Percentiles rank a stretch among this genome's conserved stretches.
Conservation (phyloP, 1,140 invertebrate genomes). For the Agrypnia vestita region DNA sequence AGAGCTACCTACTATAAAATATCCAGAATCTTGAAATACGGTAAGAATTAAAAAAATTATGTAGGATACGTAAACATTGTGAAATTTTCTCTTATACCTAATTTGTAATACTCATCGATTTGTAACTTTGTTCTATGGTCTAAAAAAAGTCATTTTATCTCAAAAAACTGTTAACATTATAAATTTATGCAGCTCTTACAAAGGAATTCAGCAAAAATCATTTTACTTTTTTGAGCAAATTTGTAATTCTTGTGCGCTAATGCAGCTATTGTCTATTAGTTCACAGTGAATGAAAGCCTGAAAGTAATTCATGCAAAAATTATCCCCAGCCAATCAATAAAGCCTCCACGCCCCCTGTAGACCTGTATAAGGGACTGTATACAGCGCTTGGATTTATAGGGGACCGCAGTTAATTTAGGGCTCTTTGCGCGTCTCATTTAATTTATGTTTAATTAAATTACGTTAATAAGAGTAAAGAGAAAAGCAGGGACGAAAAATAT, state of each 20-base stretch:
- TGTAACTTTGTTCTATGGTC: too few relatives aligned
- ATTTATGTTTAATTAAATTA: slow-evolving; percentile 35
- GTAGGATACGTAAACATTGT: too few relatives aligned
- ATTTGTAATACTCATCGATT: too few relatives aligned
- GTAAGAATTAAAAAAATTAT: too few relatives aligned
- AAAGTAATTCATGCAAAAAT: slow-evolving; percentile 27
- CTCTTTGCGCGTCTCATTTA: slow-evolving; percentile 17
- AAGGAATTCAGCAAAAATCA: too few relatives aligned
- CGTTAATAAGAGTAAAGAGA: slow-evolving; percentile 8
- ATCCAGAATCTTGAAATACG: too few relatives aligned
- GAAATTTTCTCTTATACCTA: too few relatives aligned
- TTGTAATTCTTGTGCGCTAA: neutral
- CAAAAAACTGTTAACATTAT: too few relatives aligned
- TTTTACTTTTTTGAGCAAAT: neutral
- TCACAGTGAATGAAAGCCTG: neutral
- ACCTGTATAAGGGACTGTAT: slow-evolving; percentile 16
- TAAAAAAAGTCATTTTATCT: too few relatives aligned
- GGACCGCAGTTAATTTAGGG: slow-evolving; percentile 34
- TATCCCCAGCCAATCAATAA: slow-evolving; percentile 26
- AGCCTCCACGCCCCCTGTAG: slow-evolving; percentile 15
- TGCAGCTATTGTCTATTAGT: slow-evolving; percentile 41
- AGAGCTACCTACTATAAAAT: too few relatives aligned
- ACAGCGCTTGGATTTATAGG: slow-evolving; percentile 19
- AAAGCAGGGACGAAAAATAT: slow-evolving; percentile 3
- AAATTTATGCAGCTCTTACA: too few relatives aligned